Evolutionary conservation across 2,113 vertebrate species (phyloP), one percentile per base, ranked within the genome.

Genomic region (Perca schrenkii): DNA sequence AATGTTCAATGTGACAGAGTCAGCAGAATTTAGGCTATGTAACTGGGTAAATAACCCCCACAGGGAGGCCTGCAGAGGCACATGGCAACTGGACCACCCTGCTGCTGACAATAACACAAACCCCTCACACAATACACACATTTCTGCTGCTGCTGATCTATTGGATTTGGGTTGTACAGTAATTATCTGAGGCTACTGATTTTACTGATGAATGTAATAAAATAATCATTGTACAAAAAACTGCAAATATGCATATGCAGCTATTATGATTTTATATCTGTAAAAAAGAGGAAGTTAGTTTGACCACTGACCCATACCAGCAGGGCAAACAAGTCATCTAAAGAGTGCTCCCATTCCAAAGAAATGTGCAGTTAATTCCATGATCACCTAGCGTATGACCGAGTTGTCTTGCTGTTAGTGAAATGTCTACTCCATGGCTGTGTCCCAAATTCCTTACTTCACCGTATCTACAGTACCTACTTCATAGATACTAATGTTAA

Each of bases 11-110:
- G 74, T 54, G 74, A 87, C 73, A 40, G 70, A 85, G 73, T 93
- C 88, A 89, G 92, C 92, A 89, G 72, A 92, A 87, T 17, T 22
- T 72, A 19, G 61, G 49, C 77, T 34, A 17, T 57, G 71, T 54
- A 65, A 43, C 52, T 14, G 69, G 21, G 71, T 83, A 79, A 82
- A 83, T 74, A 46, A 65, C 79, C 77, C 74, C 77, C 79, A 47
- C 36, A 53, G 74, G 63, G 79, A 88, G 82, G 66, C 86, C 77
- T 60, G 13, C 50, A 43, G 54, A 79, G 64, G 43, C 58, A 28
- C 81, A 63, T 8, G 15, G 31, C 65, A 7, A 34, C 73, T 8
- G 17, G 66, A 83, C 84, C 82, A 76, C 84, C 82, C 62, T 6
- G 50, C 71, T 77, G 71, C 84, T 62, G 80, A 85, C 79, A 76